phyloP scores from a whole-genome alignment of 2,888 invertebrate genomes.

The Xanthorhoe designata region DNA sequence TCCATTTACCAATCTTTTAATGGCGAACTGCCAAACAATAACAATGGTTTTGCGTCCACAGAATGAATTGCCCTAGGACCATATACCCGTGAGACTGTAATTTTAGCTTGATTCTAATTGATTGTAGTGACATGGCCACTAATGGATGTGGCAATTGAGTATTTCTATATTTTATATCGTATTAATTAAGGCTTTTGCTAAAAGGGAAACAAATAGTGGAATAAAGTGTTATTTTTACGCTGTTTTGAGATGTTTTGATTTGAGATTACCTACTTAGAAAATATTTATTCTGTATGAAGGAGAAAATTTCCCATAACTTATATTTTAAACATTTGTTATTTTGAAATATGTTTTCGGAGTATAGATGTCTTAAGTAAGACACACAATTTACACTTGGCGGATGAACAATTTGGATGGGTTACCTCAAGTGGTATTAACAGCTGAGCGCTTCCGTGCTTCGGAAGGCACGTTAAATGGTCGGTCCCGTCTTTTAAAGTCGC shows the following conservation, averaged over 20 bases:
- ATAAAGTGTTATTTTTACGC: constrained; percentile 7
- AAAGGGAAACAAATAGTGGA: constrained; percentile 4
- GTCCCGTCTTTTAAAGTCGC: too few relatives aligned
- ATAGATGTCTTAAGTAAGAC: too few relatives aligned
- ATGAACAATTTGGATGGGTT: too few relatives aligned
- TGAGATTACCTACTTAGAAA: background rate
- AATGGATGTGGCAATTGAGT: constrained; percentile 47
- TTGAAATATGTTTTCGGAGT: too few relatives aligned
- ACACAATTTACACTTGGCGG: too few relatives aligned
- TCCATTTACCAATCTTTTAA: constrained; percentile 8
- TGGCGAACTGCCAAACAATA: constrained; percentile 6
- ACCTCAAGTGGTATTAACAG: too few relatives aligned
- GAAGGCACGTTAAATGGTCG: too few relatives aligned
- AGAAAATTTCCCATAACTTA: too few relatives aligned
- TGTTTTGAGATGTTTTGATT: background rate
- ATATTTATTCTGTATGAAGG: background rate
- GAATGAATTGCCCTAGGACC: constrained; percentile 45
- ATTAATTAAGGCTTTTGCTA: constrained; percentile 12
- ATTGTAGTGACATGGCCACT: constrained; percentile 56
- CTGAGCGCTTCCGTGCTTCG: too few relatives aligned
- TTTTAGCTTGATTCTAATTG: constrained; percentile 67
- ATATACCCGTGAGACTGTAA: constrained; percentile 56
- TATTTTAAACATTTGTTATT: too few relatives aligned
- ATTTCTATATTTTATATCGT: constrained; percentile 39
- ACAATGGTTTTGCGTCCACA: constrained; percentile 15